phyloP scores from a whole-genome alignment of 1,140 invertebrate genomes.

The Eupristina koningsbergeri region DNA sequence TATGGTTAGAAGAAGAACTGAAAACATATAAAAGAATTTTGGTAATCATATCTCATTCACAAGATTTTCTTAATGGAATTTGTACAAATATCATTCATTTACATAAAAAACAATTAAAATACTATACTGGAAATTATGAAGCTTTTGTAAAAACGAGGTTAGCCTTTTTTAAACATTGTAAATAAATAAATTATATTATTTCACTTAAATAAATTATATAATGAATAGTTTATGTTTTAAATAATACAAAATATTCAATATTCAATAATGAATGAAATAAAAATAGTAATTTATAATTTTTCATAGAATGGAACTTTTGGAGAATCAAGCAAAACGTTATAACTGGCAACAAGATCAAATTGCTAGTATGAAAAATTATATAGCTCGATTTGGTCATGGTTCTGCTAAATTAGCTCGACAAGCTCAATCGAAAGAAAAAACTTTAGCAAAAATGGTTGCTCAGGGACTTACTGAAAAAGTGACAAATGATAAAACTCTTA shows the following conservation, averaged over 20 bases:
- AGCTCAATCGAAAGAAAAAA: slow-evolving; percentile 99
- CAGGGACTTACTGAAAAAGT: slow-evolving; percentile 97
- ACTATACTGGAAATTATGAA: slow-evolving; percentile 98
- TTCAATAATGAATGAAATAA: not conserved
- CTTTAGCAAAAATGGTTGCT: slow-evolving; percentile 98
- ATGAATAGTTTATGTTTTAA: not conserved
- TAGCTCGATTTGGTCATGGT: slow-evolving; percentile 99
- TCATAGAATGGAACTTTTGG: slow-evolving; percentile 88
- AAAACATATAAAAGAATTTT: slow-evolving; percentile 97
- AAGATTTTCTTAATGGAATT: slow-evolving; percentile 99
- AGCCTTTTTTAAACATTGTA: slow-evolving; percentile 26
- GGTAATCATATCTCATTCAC: slow-evolving; percentile 99
- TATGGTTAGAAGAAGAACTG: slow-evolving; percentile 99
- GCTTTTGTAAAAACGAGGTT: slow-evolving; percentile 83
- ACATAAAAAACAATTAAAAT: slow-evolving; percentile 93
- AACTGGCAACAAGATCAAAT: slow-evolving; percentile 99
- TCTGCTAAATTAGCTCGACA: slow-evolving; percentile 98
- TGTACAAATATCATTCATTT: slow-evolving; percentile 99
- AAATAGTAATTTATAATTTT: not conserved
- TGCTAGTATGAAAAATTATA: slow-evolving; percentile 99
- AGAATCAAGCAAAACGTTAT: slow-evolving; percentile 99
- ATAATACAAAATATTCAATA: not conserved
- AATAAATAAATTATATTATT: no score
- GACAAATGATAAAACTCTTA: slow-evolving; percentile 88
- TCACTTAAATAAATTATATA: not conserved